phyloP scores from a whole-genome alignment of 2,113 vertebrate genomes.

The Xenus cinereus region DNA sequence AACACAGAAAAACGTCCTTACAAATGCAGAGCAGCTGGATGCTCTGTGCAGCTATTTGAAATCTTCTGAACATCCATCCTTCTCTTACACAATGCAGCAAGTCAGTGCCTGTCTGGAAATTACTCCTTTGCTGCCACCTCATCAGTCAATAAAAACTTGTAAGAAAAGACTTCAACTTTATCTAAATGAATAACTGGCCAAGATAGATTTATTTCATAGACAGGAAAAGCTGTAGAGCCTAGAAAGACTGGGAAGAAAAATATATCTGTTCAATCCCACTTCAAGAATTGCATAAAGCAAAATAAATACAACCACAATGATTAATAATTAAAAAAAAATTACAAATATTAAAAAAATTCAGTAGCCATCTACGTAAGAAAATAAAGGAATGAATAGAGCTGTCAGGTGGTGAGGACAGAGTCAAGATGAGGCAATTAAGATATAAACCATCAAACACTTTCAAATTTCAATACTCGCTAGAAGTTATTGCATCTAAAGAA shows the following conservation, averaged over 20 bases:
- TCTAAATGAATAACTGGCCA: neutral
- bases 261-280: neutral
- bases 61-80: neutral
- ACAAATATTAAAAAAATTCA: neutral
- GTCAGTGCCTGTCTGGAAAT: neutral
- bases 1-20: neutral
- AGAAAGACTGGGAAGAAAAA: neutral
- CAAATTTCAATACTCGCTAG: neutral
- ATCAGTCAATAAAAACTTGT: neutral
- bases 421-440: fast-evolving
- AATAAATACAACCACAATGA: neutral
- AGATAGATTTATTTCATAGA: neutral
- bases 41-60: neutral
- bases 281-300: neutral
- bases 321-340: neutral
- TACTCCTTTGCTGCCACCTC: neutral
- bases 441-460: neutral
- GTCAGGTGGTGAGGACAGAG: neutral
- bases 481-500: neutral
- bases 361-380: neutral
- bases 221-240: neutral
- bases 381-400: neutral
- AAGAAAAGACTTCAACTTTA: neutral
- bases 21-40: neutral
- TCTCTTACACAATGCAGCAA: neutral